A percentile compares a stretch with the other conserved stretches of the same genome.
phyloP scores from a whole-genome alignment of 2,888 invertebrate species.

The Neoascia interrupta region DNA sequence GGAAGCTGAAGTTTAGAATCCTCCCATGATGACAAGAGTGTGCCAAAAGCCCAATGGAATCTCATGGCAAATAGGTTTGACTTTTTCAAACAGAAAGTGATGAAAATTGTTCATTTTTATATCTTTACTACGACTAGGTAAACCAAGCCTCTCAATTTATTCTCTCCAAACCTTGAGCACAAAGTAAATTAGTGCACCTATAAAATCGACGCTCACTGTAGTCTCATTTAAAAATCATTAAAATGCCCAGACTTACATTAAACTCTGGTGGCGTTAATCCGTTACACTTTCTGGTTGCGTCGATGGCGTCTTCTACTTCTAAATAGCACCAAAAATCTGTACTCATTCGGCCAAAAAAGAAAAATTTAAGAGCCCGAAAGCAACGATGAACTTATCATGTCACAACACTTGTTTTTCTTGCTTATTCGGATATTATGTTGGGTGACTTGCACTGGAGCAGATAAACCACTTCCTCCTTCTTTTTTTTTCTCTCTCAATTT shows the following conservation, averaged over 20 bases:
- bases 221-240: neutral
- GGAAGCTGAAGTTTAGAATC: too few relatives aligned
- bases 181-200: neutral
- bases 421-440: constrained; percentile 27
- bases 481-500: constrained; percentile 13
- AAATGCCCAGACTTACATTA: constrained; percentile 42
- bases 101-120: too few relatives aligned
- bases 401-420: constrained; percentile 28
- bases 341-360: constrained; percentile 28
- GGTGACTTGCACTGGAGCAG: constrained; percentile 37
- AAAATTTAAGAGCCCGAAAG: constrained; percentile 6
- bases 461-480: constrained; percentile 64
- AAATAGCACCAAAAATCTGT: constrained; percentile 24
- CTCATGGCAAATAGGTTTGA: too few relatives aligned
- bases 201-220: neutral
- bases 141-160: too few relatives aligned
- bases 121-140: too few relatives aligned
- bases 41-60: too few relatives aligned
- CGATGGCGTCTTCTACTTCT: constrained; percentile 27
- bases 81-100: too few relatives aligned
- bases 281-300: constrained; percentile 20
- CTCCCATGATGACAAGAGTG: too few relatives aligned
- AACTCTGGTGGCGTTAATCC: constrained; percentile 27
- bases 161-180: neutral
- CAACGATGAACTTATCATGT: constrained; percentile 46